These are phyloP conservation scores for Poicephalus meyeri DNA, from an alignment of 2,113 vertebrate species.

Conservation along the genomic window DNA sequence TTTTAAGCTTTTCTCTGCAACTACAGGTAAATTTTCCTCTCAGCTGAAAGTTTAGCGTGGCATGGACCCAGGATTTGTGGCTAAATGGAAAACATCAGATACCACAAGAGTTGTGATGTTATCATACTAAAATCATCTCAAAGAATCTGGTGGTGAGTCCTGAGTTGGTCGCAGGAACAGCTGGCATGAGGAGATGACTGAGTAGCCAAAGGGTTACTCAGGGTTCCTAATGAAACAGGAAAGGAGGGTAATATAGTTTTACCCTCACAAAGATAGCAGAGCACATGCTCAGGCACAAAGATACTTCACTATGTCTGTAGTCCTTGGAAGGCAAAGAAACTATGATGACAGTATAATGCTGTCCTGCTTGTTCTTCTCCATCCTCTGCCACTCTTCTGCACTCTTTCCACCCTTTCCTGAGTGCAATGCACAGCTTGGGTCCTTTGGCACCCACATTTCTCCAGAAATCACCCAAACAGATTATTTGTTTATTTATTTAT, in stretches of 20 bases:
- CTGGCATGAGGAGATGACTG: neutral
- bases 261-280: accelerated
- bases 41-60: neutral
- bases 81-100: neutral
- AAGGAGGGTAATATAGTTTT: neutral
- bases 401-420: neutral
- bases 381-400: neutral
- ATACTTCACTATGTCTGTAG: neutral
- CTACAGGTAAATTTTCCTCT: neutral
- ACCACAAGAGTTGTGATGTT: neutral
- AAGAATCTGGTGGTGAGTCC: neutral
- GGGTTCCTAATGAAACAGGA: neutral
- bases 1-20: neutral
- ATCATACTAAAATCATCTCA: neutral
- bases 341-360: accelerated
- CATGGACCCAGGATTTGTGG: neutral
- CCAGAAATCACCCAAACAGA: neutral
- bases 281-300: accelerated
- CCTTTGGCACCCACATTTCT: neutral
- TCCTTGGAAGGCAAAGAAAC: neutral
- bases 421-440: neutral
- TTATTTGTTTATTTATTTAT: neutral
- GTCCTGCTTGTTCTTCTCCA: neutral
- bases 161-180: accelerated
- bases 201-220: neutral